These are phyloP conservation scores for Ammospiza nelsoni DNA, from an alignment of 2,113 vertebrate species.

Conservation along the genomic window DNA sequence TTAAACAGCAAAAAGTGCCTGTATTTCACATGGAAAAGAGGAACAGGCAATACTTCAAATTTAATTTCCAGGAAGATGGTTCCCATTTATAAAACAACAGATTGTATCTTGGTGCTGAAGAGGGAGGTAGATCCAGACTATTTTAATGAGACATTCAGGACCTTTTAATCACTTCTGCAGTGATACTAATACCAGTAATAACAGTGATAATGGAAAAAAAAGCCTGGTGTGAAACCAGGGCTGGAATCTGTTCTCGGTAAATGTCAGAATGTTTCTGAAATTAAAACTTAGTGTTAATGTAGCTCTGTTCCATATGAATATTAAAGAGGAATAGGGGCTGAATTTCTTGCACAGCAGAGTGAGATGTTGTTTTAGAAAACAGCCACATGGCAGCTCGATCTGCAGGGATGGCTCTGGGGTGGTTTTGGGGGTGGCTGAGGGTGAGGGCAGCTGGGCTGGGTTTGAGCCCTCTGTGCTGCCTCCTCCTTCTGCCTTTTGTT, in stretches of 20 bases:
- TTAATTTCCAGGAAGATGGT: background rate
- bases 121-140: background rate
- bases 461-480: background rate
- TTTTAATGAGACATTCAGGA: conserved; percentile 17
- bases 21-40: background rate
- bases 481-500: background rate
- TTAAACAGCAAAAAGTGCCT: background rate
- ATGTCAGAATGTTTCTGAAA: conserved; percentile 49
- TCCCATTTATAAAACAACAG: conserved; percentile 15
- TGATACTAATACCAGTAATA: conserved; percentile 30
- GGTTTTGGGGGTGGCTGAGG: background rate
- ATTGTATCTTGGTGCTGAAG: background rate
- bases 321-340: conserved; percentile 20
- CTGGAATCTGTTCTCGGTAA: conserved; percentile 15
- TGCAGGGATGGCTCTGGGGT: background rate
- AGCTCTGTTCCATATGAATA: background rate
- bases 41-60: background rate
- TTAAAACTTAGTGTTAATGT: conserved; percentile 42
- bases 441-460: background rate
- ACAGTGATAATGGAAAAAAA: background rate
- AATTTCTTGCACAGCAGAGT: background rate
- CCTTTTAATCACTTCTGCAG: conserved; percentile 39
- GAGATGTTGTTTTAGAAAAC: conserved; percentile 41
- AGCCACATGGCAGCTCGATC: background rate
- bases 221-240: conserved; percentile 9